These are phyloP conservation scores for Phyto melanocephala DNA, from an alignment of 2,888 invertebrate genomes.

Conservation along the genomic window DNA sequence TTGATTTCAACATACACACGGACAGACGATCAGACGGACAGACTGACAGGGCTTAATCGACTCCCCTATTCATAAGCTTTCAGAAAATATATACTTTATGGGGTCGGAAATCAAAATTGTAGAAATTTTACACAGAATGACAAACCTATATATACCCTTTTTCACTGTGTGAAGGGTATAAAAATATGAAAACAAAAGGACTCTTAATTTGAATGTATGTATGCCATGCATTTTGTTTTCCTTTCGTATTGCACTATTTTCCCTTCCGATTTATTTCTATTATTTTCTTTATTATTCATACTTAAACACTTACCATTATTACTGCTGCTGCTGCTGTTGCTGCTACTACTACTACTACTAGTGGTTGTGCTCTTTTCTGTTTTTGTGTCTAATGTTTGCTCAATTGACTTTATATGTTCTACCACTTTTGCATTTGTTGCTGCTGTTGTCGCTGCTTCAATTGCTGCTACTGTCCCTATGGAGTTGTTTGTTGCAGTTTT, in stretches of 20 bases:
- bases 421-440: neutral
- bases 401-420: conserved; percentile 24
- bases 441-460: neutral
- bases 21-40: no score
- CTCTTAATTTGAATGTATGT: conserved; percentile 41
- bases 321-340: conserved; percentile 9
- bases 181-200: conserved; percentile 26
- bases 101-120: no score
- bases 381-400: conserved; percentile 27
- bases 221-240: conserved; percentile 23
- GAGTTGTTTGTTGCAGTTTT: conserved; percentile 37
- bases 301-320: conserved; percentile 49
- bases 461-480: neutral
- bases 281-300: conserved; percentile 4
- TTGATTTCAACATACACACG: no score
- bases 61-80: no score
- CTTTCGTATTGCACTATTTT: conserved; percentile 26
- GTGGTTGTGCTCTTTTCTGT: conserved; percentile 38
- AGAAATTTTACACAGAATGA: no score
- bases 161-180: no score
- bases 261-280: conserved; percentile 17
- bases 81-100: no score
- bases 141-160: no score
- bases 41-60: no score
- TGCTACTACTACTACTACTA: conserved; percentile 18